Evolutionary conservation across 2,888 invertebrate species (phyloP).

Genomic region (Epinotia brunnichana): DNA sequence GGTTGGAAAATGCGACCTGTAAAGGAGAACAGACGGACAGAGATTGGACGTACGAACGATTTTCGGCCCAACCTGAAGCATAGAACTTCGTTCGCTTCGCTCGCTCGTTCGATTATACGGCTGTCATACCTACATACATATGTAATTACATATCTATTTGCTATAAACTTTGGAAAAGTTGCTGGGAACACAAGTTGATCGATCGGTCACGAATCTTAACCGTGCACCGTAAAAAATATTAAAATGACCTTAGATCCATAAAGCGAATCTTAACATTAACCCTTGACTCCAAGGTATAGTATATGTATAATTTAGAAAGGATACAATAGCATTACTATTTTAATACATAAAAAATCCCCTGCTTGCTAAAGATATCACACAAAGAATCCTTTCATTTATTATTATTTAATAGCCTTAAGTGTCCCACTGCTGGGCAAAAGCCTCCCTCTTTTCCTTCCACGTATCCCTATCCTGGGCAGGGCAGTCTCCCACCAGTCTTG

Average conservation of each 20-base stretch:
- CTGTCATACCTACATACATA: background rate
- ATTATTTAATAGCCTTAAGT: no score
- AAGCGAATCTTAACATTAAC: background rate
- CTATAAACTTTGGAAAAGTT: slow-evolving; percentile 18
- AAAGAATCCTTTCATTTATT: no score
- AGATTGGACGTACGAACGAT: no score
- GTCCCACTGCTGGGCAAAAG: no score
- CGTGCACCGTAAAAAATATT: slow-evolving; percentile 14
- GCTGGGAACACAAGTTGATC: slow-evolving; percentile 1
- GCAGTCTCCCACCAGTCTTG: no score
- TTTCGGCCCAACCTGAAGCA: no score
- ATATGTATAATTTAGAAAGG: background rate
- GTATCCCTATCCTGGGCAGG: no score
- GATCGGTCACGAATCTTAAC: slow-evolving; percentile 32
- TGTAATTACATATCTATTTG: slow-evolving; percentile 12
- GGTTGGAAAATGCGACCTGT: no score
- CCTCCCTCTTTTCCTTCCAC: no score
- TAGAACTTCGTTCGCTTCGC: no score
- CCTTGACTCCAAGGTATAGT: background rate
- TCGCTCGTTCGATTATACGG: no score
- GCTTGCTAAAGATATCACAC: background rate
- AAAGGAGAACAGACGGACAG: no score
- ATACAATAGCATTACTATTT: background rate
- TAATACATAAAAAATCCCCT: background rate
- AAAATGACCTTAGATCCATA: background rate